Percentiles rank a stretch among this genome's conserved stretches.
Evolutionary conservation across 2,113 vertebrate species (phyloP).

Genomic region (Chlorocebus sabaeus): DNA sequence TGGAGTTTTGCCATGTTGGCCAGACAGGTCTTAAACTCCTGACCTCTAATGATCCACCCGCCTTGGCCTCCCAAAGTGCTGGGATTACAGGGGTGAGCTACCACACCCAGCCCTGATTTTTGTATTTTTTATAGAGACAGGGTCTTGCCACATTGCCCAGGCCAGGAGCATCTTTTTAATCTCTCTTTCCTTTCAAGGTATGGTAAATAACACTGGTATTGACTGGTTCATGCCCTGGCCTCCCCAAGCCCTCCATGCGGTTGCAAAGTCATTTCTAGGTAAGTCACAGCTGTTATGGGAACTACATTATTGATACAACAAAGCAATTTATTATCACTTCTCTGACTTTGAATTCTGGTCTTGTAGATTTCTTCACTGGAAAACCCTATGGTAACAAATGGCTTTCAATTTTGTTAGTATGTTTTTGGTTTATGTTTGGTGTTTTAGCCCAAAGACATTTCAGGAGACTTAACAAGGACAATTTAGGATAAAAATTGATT

Average conservation of each 20-base stretch:
- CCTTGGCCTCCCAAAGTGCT: no score
- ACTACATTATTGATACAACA: rapidly evolving
- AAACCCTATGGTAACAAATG: rapidly evolving
- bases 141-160: no score
- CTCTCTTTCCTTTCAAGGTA: constrained; percentile 82
- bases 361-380: neutral
- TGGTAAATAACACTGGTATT: constrained; percentile 97
- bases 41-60: no score
- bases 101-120: no score
- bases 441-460: neutral
- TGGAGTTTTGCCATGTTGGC: no score
- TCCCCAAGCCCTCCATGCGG: constrained; percentile 91
- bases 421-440: neutral
- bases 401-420: neutral
- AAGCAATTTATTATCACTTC: rapidly evolving
- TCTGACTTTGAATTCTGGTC: neutral
- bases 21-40: no score
- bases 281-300: neutral
- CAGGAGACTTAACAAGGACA: neutral
- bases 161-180: neutral
- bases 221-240: constrained; percentile 99
- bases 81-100: no score
- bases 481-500: neutral
- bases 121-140: no score
- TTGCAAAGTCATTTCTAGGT: constrained; percentile 94